Evolutionary conservation across 2,888 invertebrate genomes (phyloP).

Genomic region (Drosophila flavopinicola): DNA sequence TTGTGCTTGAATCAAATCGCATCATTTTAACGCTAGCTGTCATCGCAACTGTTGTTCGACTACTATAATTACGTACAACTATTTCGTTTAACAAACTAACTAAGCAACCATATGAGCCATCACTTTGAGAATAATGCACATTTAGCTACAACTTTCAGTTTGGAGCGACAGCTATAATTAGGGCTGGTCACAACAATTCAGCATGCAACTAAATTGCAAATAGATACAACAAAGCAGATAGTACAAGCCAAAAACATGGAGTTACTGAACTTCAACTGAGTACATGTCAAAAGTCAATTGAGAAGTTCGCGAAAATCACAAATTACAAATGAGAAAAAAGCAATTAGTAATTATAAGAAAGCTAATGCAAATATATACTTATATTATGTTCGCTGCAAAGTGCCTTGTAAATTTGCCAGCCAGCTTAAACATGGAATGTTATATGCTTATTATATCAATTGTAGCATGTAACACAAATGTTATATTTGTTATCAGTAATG

Average conservation of each 20-base stretch:
- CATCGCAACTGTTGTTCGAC: conserved; percentile 9
- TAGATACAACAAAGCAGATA: conserved; percentile 8
- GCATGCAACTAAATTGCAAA: conserved; percentile 14
- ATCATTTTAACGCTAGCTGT: conserved; percentile 6
- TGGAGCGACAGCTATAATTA: conserved; percentile 21
- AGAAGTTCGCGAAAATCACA: not conserved
- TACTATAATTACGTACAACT: conserved; percentile 11
- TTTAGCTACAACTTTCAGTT: conserved; percentile 11
- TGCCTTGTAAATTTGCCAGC: too few species aligned
- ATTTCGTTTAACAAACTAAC: conserved; percentile 5
- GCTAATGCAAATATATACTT: too few species aligned
- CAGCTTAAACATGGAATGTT: too few species aligned
- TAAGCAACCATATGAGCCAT: not conserved
- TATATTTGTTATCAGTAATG: too few species aligned
- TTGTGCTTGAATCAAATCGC: conserved; percentile 1
- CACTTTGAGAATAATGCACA: conserved; percentile 18
- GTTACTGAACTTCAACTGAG: too few species aligned
- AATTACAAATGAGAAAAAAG: not conserved
- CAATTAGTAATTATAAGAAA: too few species aligned
- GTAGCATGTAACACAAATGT: too few species aligned
- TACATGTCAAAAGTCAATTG: conserved; percentile 1
- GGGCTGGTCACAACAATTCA: conserved; percentile 7
- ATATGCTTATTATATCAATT: too few species aligned
- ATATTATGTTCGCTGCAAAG: too few species aligned
- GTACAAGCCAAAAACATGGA: not conserved